Evolutionary conservation across 2,888 invertebrate genomes (phyloP).

Genomic region (Dryadula phaetusa): DNA sequence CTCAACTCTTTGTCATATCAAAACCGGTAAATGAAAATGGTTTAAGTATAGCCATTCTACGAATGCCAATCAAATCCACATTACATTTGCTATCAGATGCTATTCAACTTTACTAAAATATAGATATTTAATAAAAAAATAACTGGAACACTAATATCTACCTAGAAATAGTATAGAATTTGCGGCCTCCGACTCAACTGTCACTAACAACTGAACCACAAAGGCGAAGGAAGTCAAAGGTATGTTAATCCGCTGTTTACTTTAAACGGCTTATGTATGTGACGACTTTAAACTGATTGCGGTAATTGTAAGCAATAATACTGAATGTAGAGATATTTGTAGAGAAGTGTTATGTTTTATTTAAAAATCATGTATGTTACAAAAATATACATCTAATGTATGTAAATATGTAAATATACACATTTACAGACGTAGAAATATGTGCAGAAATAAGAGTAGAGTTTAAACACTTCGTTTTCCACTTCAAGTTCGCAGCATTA

Average conservation of each 20-base stretch:
- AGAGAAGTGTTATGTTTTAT: neutral
- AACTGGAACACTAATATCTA: neutral
- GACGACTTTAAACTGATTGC: constrained; percentile 15
- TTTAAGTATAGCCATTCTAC: no score
- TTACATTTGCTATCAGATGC: no score
- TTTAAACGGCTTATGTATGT: constrained; percentile 18
- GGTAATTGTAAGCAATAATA: constrained; percentile 17
- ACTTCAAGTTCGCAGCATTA: no score
- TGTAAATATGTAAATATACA: no score
- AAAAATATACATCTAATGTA: no score
- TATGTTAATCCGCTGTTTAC: constrained; percentile 20
- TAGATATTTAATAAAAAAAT: neutral
- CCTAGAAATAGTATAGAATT: neutral
- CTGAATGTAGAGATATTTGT: constrained; percentile 4
- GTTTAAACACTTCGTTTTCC: no score
- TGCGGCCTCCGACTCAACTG: neutral
- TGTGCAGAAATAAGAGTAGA: no score
- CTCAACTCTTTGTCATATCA: no score
- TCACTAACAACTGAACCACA: neutral
- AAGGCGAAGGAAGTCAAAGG: constrained; percentile 2
- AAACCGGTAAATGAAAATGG: no score
- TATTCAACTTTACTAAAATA: neutral
- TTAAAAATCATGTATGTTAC: neutral
- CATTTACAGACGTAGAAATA: no score
- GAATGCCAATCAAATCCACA: no score